Evolutionary conservation across 2,888 invertebrate genomes (phyloP).

Genomic region (Elaeidobius kamerunicus): DNA sequence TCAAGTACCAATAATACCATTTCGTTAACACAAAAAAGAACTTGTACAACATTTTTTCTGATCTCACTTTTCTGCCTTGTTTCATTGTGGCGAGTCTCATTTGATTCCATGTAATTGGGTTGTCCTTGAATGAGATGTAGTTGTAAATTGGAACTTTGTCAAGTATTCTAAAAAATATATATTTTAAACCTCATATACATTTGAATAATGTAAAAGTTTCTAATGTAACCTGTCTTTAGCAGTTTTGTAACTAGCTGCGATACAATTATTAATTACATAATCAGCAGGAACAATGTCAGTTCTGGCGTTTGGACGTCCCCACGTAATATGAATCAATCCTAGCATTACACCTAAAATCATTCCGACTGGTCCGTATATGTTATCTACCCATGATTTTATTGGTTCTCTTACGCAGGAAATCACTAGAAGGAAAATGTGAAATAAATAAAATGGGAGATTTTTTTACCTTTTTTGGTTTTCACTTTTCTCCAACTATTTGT

Average conservation of each 20-base stretch:
- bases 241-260: conserved; percentile 48
- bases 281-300: conserved; percentile 68
- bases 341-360: conserved; percentile 49
- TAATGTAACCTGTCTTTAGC: conserved; percentile 20
- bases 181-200: background rate
- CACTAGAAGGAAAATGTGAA: conserved; percentile 44
- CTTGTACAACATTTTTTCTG: background rate
- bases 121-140: background rate
- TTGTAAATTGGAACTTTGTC: conserved; percentile 14
- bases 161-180: background rate
- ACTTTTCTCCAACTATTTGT: no score
- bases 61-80: conserved; percentile 10
- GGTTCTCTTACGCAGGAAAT: conserved; percentile 57
- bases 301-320: conserved; percentile 51
- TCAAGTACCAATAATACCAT: conserved; percentile 4
- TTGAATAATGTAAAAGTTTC: background rate
- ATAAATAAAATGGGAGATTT: no score
- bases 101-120: conserved; percentile 10
- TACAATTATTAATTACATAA: conserved; percentile 59
- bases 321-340: conserved; percentile 58
- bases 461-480: no score
- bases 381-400: conserved; percentile 70
- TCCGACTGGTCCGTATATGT: conserved; percentile 69
- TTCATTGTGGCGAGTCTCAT: background rate
- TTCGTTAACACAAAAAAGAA: conserved; percentile 2